Evolutionary conservation across 2,797 vertebrate genomes (phyloP), one percentile per base, ranked within the genome.

Genomic region (Dallia pectoralis): DNA sequence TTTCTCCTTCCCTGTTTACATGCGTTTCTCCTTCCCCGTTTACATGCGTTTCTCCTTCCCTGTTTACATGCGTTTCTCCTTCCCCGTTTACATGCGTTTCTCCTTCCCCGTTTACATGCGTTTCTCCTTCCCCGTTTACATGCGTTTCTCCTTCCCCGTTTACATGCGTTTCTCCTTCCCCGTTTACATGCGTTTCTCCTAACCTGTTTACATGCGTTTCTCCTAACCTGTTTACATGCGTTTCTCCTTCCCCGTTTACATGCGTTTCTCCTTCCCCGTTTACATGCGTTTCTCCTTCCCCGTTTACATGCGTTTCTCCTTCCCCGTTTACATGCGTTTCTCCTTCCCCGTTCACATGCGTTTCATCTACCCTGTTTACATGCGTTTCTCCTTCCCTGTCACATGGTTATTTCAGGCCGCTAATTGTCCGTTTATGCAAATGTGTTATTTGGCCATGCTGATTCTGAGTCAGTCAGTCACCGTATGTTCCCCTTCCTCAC

Each of bases 381-480:
- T 74, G 22, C n/a, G 3, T 32, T 70, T 49, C 74, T 72, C 81
- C 77, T 71, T 74, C 62, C 48, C 77, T 76, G 75, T 73, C 78
- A 82, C 51, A 77, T 75, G 67, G 73, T 79, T 80, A 81, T 79
- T 85, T 81, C 65, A 73, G 70, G 63, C 51, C 19, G 67, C 59
- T 80, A 82, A 79, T 69, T 78, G 68, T 74, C 61, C 65, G 76
- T 56, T 79, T 47, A 64, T 70, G 74, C 73, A 47, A 48, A 27
- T 73, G 44, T 67, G 36, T 14, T 29, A 12, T 25, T 25, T 11
- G n/a, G n/a, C 53, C 53, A 8, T 12, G 53, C 22, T 9, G 22
- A 53, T n/a, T 22, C 51, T n/a, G n/a, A 59, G 53, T 4, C 53
- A 22, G 53, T 7, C 19, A 56, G 3, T 22, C n/a, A 25, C n/a